Evolutionary conservation across 2,797 vertebrate genomes (phyloP), one percentile per base, ranked within the genome.

Genomic region (Galagoides demidoff): DNA sequence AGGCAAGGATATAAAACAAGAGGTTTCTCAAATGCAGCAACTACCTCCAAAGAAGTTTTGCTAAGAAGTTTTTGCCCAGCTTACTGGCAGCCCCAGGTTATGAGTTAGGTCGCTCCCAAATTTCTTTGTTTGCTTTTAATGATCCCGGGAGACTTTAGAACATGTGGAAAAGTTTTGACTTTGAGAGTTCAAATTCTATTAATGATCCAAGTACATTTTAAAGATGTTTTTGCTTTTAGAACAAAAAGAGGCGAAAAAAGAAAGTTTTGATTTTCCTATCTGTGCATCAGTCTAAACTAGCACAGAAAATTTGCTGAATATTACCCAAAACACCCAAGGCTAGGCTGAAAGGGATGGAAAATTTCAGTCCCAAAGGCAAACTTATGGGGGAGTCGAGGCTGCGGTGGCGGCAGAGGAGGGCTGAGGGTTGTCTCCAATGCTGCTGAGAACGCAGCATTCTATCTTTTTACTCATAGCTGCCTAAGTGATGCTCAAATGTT

Each of bases 151-250:
- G 76, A 78, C 25, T 34, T 37, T 64, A 89, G 57, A 87, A 92
- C 57, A 85, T 81, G 92, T 73, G 95, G 96, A 96, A 97, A 97
- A 97, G 52, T 96, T 98, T 95, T 95, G 94, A 96, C 95, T 96
- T 90, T 52, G 61, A 64, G 59, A 92, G 91, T 96, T 94, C 95
- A 96, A 90, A 92, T 85, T 95, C 95, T 71, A 78, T 84, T 94
- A 82, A 92, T 82, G 89, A 95, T 79, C 66, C 64, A 57, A 86
- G 84, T 39, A 49, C 81, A 85, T 91, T 97, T 95, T 85, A 12
- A 14, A 92, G 82, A 88, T 86, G 37, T 34, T 83, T 95, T 89
- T 92, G 63, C 82, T 73, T 90, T 95, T 77, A 81, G 81, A 91
- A 95, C 63, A 63, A 92, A n/a, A 86, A 63, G 93, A 77, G 39